These are phyloP conservation scores for Amiota minor DNA, from an alignment of 2,888 invertebrate species.

Conservation along the genomic window DNA sequence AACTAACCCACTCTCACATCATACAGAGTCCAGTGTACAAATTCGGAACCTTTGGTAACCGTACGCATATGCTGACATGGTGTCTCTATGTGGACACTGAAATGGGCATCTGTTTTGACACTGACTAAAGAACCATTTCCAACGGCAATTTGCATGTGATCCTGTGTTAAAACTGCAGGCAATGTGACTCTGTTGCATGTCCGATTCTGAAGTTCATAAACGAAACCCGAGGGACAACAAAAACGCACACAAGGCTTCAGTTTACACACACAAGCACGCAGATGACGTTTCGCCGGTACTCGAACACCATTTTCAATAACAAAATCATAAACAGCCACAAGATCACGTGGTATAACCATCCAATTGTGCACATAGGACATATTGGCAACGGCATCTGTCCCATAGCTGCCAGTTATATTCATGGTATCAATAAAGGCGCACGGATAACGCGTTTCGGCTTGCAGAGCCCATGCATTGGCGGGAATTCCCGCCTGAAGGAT, in stretches of 20 bases:
- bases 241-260: constrained; percentile 69
- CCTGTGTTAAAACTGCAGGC: constrained; percentile 33
- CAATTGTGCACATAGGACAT: constrained; percentile 64
- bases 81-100: constrained; percentile 54
- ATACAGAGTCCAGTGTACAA: constrained; percentile 53
- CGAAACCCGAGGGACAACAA: constrained; percentile 63
- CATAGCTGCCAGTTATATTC: constrained; percentile 65
- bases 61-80: constrained; percentile 64
- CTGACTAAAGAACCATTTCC: constrained; percentile 48
- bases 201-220: constrained; percentile 51
- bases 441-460: constrained; percentile 59
- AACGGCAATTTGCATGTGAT: constrained; percentile 44
- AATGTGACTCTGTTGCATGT: constrained; percentile 40
- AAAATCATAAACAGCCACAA: constrained; percentile 66
- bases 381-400: constrained; percentile 41
- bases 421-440: constrained; percentile 69
- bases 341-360: constrained; percentile 60
- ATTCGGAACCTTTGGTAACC: constrained; percentile 44
- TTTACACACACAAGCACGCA: constrained; percentile 70
- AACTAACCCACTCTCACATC: constrained; percentile 40
- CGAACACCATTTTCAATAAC: constrained; percentile 61
- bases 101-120: constrained; percentile 44
- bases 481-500: not conserved
- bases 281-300: constrained; percentile 55
- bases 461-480: constrained; percentile 3